Base-by-base conservation (phyloP, 2,888 invertebrate genomes). In the Caenorhabditis wallacei region DNA sequence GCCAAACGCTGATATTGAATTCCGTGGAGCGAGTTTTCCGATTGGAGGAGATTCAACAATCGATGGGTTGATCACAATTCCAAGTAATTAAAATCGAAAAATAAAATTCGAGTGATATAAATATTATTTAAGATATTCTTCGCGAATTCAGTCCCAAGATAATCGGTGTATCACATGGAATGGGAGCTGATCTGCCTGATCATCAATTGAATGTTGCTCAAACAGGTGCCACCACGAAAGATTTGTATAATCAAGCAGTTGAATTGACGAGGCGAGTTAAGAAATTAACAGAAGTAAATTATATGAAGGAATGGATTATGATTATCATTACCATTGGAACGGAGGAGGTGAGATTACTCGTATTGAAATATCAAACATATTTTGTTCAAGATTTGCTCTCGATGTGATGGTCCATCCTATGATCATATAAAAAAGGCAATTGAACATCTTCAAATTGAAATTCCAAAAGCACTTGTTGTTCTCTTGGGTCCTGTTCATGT, bases 21-120 rank as follows among this genome's bases (percentile, higher is more conserved):
- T 91, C 63, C 87, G 91, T 2, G 91, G 91, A 26, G 90, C 90
- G 0, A 88, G 90, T 4, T 91, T 91, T 63, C 87, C 90, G 18
- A 90, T 88, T 22, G 91, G 91, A 4, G 91, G 91, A 8, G 91
- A 91, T 80, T 91, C 91, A n/a, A 90, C 91, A 1, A 91, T 91
- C 61, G 91, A 91, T 68, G 91, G 91, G n/a, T 79, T 91, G 18
- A 88, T 91, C 8, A 91, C 91, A 3, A 89, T 91, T 64, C 91
- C 91, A 2, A 91, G 88, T 88, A 37, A 43, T 84, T 69, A 48
- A 48, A 18, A 18, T 46, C 43, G 2, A 1, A 61, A 61, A 51
- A 26, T 35, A n/a, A 8, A 59, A 20, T 35, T 8, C 18, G 35
- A 18, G 22, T n/a, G n/a, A n/a, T n/a, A n/a, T n/a, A n/a, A n/a